Percentiles rank a stretch among this genome's conserved stretches.
Evolutionary conservation across 2,797 vertebrate species (phyloP).

Genomic region (Trachurus trachurus): DNA sequence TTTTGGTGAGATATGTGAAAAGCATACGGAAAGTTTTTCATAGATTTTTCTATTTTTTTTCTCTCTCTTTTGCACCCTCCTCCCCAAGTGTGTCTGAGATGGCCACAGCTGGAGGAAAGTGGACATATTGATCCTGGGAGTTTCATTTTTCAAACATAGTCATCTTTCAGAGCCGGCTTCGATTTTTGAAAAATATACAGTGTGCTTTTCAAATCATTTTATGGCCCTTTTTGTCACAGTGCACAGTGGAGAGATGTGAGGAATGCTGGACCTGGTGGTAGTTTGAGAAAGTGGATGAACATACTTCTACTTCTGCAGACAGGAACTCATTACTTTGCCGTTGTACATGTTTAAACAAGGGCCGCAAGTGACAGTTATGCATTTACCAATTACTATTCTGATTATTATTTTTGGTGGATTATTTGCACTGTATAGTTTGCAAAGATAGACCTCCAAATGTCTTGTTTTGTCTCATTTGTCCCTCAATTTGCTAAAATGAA

Average conservation of each 20-base stretch:
- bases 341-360: background rate
- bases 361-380: background rate
- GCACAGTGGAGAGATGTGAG: constrained; percentile 39
- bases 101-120: constrained; percentile 73
- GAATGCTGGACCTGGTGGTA: constrained; percentile 15
- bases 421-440: background rate
- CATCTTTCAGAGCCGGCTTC: constrained; percentile 67
- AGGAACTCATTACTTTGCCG: background rate
- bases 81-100: constrained; percentile 58
- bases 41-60: constrained; percentile 57
- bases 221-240: constrained; percentile 56
- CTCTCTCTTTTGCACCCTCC: background rate
- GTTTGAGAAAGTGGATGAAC: constrained; percentile 20
- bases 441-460: no score
- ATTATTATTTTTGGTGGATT: background rate
- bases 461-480: background rate
- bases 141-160: constrained; percentile 76
- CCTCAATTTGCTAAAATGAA: background rate
- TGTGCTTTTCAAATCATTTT: constrained; percentile 63
- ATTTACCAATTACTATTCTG: background rate
- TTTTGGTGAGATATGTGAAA: constrained; percentile 50
- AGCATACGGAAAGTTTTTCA: constrained; percentile 53
- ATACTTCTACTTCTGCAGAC: background rate
- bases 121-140: constrained; percentile 76
- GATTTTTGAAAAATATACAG: constrained; percentile 74